A percentile compares a stretch with the other conserved stretches of the same genome.
These are phyloP conservation scores for Cebuella pygmaea DNA, from an alignment of 2,797 vertebrate genomes.

Conservation along the genomic window DNA sequence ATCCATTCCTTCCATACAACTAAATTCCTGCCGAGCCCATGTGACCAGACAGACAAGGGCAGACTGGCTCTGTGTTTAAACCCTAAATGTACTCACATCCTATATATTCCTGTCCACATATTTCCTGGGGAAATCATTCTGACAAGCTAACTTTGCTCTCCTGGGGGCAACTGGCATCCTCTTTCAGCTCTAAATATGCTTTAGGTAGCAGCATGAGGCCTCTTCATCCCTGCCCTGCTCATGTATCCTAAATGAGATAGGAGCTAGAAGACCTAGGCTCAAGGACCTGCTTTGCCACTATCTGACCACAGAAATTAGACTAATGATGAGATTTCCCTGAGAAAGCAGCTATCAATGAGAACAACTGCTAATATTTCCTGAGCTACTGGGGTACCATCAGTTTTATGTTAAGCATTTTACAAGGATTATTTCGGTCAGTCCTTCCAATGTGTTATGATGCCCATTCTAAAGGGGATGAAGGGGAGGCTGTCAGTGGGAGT, in stretches of 20 bases:
- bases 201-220: background rate
- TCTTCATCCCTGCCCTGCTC: background rate
- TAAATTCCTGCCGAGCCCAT: background rate
- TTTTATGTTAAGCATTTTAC: background rate
- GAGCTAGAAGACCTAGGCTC: background rate
- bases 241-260: background rate
- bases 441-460: background rate
- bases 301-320: background rate
- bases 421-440: background rate
- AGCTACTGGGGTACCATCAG: background rate
- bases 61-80: background rate
- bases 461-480: background rate
- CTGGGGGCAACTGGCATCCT: background rate
- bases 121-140: slow-evolving; percentile 19
- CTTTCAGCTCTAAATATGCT: background rate
- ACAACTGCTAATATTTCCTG: background rate
- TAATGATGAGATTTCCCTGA: background rate
- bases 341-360: background rate
- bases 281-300: background rate
- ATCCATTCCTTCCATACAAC: background rate
- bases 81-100: background rate
- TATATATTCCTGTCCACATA: background rate
- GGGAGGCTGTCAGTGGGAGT: background rate
- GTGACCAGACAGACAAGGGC: background rate
- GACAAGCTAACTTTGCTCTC: background rate